Base-by-base conservation (phyloP, 2,888 invertebrate species). In the Dryomyza anilis region DNA sequence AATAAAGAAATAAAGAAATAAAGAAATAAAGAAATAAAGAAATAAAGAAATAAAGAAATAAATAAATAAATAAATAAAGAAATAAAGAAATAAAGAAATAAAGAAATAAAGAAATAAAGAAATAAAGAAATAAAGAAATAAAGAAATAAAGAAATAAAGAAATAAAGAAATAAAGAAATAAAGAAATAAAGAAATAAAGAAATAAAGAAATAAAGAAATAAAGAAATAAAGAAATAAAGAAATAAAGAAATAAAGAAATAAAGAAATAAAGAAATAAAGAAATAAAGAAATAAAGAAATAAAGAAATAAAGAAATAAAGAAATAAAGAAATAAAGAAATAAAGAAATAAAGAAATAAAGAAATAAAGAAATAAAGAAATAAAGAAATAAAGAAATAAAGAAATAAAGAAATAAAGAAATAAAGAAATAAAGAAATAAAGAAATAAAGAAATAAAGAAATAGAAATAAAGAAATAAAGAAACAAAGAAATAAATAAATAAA, bases 121-220 rank as follows among this genome's bases (percentile, higher is more conserved):
- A 57, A 25, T 36, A 50, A 67, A 60, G 53, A 33, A 8, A 8
- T 33, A 33, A 33, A 33, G 12, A 8, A 59, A 65, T 63, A 56
- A 59, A 65, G 62, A 67, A 65, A 65, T 52, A 66, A 36, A 36
- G 36, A 50, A 62, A 66, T 62, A n/a, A 58, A 58, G 58, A 53
- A 50, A 66, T 58, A 60, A 68, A 66, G 62, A 64, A 25, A 60
- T 36, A 64, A 58, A 57, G 52, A 39, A 3, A 21, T 19, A 16
- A 21, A 27, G 14, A 52, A 12, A n/a, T 14, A 52, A 27, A 10
- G 4, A 50, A 7, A 23, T 8, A n/a, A n/a, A n/a, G n/a, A n/a
- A n/a, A n/a, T n/a, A n/a, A n/a, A n/a, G n/a, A n/a, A n/a, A n/a
- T n/a, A n/a, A n/a, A n/a, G n/a, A n/a, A n/a, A n/a, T n/a, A n/a